These are phyloP conservation scores for Ataeniobius toweri DNA, from an alignment of 2,797 vertebrate genomes.

Conservation along the genomic window DNA sequence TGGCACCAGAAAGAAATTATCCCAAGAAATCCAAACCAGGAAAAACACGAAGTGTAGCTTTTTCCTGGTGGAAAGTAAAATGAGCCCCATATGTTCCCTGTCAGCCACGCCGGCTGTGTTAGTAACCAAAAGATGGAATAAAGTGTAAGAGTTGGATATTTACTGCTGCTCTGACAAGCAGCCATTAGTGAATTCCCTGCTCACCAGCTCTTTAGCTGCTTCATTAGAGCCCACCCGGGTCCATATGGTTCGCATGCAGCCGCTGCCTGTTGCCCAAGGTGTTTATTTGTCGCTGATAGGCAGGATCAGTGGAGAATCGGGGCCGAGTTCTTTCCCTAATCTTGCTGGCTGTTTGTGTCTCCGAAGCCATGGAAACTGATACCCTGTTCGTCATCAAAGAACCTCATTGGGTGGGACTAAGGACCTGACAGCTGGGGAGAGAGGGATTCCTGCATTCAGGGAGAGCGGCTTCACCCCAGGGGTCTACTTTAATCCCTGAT, in stretches of 20 bases:
- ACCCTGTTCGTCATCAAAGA: conserved; percentile 76
- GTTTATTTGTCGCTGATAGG: conserved; percentile 84
- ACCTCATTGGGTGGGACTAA: conserved; percentile 76
- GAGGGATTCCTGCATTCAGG: conserved; percentile 68
- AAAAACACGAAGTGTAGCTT: conserved; percentile 24
- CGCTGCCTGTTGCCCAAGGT: conserved; percentile 64
- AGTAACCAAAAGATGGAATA: conserved; percentile 55
- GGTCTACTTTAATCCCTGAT: conserved; percentile 77
- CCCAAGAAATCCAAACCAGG: conserved; percentile 9
- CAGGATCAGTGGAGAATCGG: conserved; percentile 76
- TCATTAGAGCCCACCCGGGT: conserved; percentile 70
- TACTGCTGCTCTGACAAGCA: conserved; percentile 68
- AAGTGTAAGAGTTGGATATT: conserved; percentile 57
- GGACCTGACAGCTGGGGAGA: conserved; percentile 77
- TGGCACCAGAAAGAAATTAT: conserved; percentile 19
- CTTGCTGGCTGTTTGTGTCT: conserved; percentile 79
- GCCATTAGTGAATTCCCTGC: conserved; percentile 70
- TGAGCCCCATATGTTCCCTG: conserved; percentile 63
- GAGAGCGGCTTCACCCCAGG: conserved; percentile 67
- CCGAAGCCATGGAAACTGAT: conserved; percentile 81
- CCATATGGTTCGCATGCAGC: conserved; percentile 63
- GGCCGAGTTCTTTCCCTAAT: conserved; percentile 76
- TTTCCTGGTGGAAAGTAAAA: conserved; percentile 52
- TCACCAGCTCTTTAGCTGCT: conserved; percentile 71
- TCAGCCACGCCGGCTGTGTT: conserved; percentile 57